These are phyloP conservation scores for Heterodera schachtii DNA, from an alignment of 1,140 invertebrate species.

Conservation along the genomic window DNA sequence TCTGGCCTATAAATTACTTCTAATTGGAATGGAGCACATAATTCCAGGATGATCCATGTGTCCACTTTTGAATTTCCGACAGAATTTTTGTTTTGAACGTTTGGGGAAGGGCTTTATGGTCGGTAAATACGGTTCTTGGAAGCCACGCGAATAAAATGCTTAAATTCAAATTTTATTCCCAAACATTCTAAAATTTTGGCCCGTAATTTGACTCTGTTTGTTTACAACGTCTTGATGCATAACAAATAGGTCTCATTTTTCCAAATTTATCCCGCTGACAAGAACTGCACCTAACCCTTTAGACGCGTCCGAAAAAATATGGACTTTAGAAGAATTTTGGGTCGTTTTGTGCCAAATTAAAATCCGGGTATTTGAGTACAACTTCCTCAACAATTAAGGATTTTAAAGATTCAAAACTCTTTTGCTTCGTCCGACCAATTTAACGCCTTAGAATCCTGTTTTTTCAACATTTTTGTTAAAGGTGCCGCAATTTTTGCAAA, in stretches of 20 bases:
- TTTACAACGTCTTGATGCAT: slow-evolving; percentile 19
- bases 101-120: slow-evolving; percentile 5
- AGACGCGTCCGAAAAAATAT: no score
- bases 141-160: slow-evolving; percentile 3
- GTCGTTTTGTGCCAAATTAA: no score
- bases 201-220: slow-evolving; percentile 5
- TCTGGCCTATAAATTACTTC: no score
- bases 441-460: no score
- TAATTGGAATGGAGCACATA: slow-evolving; percentile 10
- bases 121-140: background rate
- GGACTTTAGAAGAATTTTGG: no score
- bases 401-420: no score
- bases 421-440: no score
- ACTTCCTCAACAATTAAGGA: no score
- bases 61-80: slow-evolving; percentile 16
- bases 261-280: background rate
- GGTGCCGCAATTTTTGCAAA: no score
- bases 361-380: no score
- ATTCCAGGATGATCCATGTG: slow-evolving; percentile 11
- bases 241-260: slow-evolving; percentile 2
- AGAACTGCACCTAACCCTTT: no score
- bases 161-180: slow-evolving; percentile 20
- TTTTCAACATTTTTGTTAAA: no score
- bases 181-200: slow-evolving; percentile 7
- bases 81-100: slow-evolving; percentile 10